Evolutionary conservation across 35 echinoderm and acorn worm species (phyloP).

Genomic region (Ophioderma brevispina): DNA sequence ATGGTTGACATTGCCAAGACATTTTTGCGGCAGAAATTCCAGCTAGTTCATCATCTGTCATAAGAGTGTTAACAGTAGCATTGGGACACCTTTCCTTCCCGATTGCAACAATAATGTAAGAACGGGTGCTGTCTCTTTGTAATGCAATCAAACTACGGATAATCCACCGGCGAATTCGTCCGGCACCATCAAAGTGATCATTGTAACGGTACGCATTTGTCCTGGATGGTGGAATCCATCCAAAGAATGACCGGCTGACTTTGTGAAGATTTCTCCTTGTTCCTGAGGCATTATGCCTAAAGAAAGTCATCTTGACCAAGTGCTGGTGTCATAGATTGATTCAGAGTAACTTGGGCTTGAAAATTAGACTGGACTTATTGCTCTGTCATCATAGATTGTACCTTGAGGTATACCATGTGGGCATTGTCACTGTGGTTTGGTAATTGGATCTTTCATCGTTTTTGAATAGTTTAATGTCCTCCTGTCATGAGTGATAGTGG

Average conservation of each 20-base stretch:
- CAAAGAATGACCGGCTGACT: not conserved
- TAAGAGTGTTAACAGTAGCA: not conserved
- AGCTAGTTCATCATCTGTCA: not conserved
- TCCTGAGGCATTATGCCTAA: not conserved
- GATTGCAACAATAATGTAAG: not conserved
- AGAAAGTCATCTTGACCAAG: not conserved
- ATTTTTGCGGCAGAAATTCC: not conserved
- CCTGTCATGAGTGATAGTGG: not conserved
- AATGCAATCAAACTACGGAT: not conserved
- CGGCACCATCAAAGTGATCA: not conserved
- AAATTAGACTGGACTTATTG: not conserved
- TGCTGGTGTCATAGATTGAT: not conserved
- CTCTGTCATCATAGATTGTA: not conserved
- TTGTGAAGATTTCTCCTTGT: not conserved
- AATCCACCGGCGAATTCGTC: not conserved
- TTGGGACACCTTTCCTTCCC: not conserved
- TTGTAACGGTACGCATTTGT: not conserved
- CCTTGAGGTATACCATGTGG: not conserved
- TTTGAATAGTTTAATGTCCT: not conserved
- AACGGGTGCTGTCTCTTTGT: not conserved
- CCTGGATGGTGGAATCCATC: not conserved
- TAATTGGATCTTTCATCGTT: not conserved
- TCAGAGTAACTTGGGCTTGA: not conserved
- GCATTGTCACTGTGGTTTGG: not conserved
- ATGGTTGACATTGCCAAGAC: too few relatives aligned